Evolutionary conservation across 2,888 invertebrate species (phyloP).

Genomic region (Craniophora ligustri): DNA sequence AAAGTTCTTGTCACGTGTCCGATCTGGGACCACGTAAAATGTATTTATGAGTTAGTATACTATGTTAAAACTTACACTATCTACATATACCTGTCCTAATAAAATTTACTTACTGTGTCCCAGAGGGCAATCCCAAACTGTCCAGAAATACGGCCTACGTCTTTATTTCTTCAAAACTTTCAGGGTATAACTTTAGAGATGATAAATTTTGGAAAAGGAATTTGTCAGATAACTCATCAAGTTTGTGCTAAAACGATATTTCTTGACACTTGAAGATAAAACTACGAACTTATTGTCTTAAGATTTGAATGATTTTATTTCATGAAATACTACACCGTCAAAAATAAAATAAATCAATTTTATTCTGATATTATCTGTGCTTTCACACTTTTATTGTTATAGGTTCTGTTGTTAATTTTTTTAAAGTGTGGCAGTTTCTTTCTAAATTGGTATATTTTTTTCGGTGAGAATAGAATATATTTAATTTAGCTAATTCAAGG

Average conservation of each 20-base stretch:
- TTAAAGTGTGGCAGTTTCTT: too few relatives aligned
- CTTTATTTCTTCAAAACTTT: constrained; percentile 48
- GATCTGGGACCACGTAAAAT: constrained; percentile 4
- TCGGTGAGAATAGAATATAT: too few relatives aligned
- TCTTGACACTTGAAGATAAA: constrained; percentile 23
- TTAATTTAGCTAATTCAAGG: constrained; percentile 7
- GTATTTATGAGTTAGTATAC: constrained; percentile 20
- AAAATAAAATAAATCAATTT: background rate
- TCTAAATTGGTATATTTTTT: too few relatives aligned
- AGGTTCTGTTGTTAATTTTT: too few relatives aligned
- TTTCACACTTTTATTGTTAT: too few relatives aligned
- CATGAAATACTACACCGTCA: constrained; percentile 7
- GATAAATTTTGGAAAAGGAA: constrained; percentile 32
- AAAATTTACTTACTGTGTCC: constrained; percentile 42
- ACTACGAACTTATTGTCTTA: constrained; percentile 17
- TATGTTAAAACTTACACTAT: constrained; percentile 11
- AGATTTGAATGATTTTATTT: constrained; percentile 17
- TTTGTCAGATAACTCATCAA: constrained; percentile 24
- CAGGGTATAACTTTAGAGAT: constrained; percentile 36
- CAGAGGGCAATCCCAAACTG: constrained; percentile 35
- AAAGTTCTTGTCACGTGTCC: constrained; percentile 10
- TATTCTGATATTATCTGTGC: too few relatives aligned
- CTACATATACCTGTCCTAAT: constrained; percentile 21
- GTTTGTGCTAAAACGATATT: constrained; percentile 34
- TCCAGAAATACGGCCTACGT: constrained; percentile 30